These are phyloP conservation scores for Thymelicus lineola DNA, from an alignment of 2,888 invertebrate species.

Conservation along the genomic window DNA sequence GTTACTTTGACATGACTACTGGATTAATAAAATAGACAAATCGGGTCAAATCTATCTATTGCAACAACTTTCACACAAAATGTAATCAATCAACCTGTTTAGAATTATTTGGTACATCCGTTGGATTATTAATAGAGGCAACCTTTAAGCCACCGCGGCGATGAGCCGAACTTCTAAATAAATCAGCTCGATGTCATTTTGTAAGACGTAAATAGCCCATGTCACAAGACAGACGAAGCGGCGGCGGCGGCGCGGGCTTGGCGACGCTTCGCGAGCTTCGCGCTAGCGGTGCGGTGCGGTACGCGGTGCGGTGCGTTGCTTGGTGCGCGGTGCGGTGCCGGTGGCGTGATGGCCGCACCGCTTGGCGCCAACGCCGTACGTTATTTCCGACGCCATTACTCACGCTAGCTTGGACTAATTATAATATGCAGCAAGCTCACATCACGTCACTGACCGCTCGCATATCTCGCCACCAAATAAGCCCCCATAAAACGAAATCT, in stretches of 20 bases:
- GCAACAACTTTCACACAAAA: not conserved
- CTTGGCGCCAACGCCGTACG: constrained; percentile 81
- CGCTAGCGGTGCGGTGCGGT: constrained; percentile 13
- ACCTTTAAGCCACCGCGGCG: constrained; percentile 51
- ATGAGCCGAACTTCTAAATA: constrained; percentile 61
- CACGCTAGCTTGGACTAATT: constrained; percentile 81
- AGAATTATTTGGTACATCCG: constrained; percentile 37
- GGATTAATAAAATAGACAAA: not conserved
- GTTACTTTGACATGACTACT: no score
- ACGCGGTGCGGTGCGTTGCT: constrained; percentile 39
- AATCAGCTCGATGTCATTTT: constrained; percentile 59
- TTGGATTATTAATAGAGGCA: constrained; percentile 39
- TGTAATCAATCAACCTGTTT: constrained; percentile 15
- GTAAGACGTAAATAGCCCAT: constrained; percentile 60
- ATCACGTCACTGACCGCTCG: constrained; percentile 67
- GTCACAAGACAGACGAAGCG: constrained; percentile 81
- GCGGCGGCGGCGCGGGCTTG: constrained; percentile 50
- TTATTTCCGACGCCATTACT: constrained; percentile 84
- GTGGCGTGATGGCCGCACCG: constrained; percentile 62
- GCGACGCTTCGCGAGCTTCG: constrained; percentile 40
- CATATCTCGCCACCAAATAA: constrained; percentile 51
- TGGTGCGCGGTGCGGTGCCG: constrained; percentile 35
- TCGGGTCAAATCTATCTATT: not conserved
- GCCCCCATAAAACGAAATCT: constrained; percentile 42
- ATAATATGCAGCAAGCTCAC: constrained; percentile 77